phyloP scores from a whole-genome alignment of 2,797 vertebrate species.

The Sebastes alutus region DNA sequence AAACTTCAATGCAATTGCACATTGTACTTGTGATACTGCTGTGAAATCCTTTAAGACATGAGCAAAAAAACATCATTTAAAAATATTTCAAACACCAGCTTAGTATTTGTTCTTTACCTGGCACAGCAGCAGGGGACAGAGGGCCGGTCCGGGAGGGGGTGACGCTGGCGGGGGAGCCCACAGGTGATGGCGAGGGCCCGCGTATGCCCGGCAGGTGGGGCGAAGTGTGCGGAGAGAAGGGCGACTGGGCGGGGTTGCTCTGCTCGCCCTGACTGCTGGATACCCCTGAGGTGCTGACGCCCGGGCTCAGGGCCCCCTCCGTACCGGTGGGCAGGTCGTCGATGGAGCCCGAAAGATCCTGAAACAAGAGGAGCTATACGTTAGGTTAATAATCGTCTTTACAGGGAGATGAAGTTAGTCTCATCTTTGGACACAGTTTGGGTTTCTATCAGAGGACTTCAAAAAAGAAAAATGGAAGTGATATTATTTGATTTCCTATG shows the following conservation, averaged over 20 bases:
- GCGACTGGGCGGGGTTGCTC: slow-evolving; percentile 99
- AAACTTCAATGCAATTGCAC: neutral
- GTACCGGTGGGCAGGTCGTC: slow-evolving; percentile 97
- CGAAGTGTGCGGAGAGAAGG: slow-evolving; percentile 98
- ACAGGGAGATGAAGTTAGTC: neutral
- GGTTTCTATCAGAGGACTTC: neutral
- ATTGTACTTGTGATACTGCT: neutral
- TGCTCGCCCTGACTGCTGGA: slow-evolving; percentile 99
- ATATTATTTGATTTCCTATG: neutral
- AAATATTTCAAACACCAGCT: neutral
- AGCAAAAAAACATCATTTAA: neutral
- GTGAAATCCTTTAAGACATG: neutral
- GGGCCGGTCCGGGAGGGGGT: slow-evolving; percentile 95
- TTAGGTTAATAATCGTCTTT: neutral
- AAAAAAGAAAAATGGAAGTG: neutral
- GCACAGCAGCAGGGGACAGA: slow-evolving; percentile 93
- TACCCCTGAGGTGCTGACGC: slow-evolving; percentile 98
- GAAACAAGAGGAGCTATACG: slow-evolving; percentile 4
- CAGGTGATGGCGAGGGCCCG: slow-evolving; percentile 95
- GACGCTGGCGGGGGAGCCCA: slow-evolving; percentile 95
- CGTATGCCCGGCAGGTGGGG: slow-evolving; percentile 96
- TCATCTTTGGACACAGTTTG: neutral
- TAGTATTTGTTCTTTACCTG: slow-evolving; percentile 81
- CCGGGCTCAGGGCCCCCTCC: slow-evolving; percentile 96
- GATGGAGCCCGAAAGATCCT: slow-evolving; percentile 98